Evolutionary conservation across 2,888 invertebrate genomes (phyloP).

Genomic region (Drosophila kanekoi): DNA sequence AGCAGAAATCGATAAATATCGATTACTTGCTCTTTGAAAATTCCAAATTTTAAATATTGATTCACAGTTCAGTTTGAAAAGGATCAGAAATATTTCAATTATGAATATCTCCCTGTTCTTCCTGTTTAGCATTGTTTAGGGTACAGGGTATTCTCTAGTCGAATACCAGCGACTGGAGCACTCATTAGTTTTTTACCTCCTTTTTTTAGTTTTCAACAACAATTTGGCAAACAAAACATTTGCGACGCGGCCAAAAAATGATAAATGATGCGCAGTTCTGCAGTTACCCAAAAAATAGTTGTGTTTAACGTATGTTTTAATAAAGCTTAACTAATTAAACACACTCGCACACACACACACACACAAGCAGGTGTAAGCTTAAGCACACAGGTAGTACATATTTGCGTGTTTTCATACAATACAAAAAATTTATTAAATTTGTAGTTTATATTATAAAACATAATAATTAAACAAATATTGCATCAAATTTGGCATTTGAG

Average conservation of each 20-base stretch:
- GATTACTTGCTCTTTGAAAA: neutral
- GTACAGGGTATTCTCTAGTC: neutral
- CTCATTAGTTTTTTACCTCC: constrained; percentile 8
- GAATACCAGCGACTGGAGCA: neutral
- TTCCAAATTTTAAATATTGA: too few relatives aligned
- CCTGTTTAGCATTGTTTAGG: too few relatives aligned
- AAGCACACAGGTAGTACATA: constrained; percentile 23
- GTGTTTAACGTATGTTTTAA: constrained; percentile 71
- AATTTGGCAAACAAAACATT: constrained; percentile 66
- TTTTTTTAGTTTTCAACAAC: constrained; percentile 43
- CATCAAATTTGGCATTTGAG: constrained; percentile 47
- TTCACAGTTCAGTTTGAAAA: too few relatives aligned
- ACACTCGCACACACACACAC: constrained; percentile 17
- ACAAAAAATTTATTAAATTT: constrained; percentile 68
- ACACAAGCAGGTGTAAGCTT: neutral
- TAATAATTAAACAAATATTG: constrained; percentile 63
- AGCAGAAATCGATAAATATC: neutral
- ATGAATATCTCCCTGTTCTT: too few relatives aligned
- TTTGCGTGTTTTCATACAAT: constrained; percentile 50
- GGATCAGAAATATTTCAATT: too few relatives aligned
- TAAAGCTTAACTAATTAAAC: constrained; percentile 79
- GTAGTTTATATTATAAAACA: constrained; percentile 65
- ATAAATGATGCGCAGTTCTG: constrained; percentile 78
- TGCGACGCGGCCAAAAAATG: constrained; percentile 62
- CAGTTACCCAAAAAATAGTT: constrained; percentile 64